Evolutionary conservation across 2,797 vertebrate genomes (phyloP), one percentile per base, ranked within the genome.

Genomic region (Morelia viridis): DNA sequence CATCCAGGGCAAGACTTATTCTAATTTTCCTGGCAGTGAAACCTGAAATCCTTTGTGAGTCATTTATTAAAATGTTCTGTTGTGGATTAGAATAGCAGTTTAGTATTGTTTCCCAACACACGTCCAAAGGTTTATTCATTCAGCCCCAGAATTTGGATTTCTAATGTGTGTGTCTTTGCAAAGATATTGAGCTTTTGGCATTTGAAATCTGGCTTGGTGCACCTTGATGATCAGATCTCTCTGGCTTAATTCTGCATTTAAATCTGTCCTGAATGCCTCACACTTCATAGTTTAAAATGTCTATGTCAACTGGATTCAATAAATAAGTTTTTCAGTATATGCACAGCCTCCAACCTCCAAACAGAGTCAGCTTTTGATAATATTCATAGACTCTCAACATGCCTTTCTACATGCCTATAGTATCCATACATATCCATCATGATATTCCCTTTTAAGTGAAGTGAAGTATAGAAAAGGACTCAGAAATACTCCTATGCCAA

Each of bases 51-150:
- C 95, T 98, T 93, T 96, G 96, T 97, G 97, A 98, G 96, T 97
- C 97, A 98, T 98, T 98, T 97, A 97, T 98, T 98, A 98, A 98
- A 98, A 98, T 98, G 97, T 98, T 98, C 98, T 97, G 96, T 95
- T 97, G 97, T 95, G 96, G 98, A 98, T 98, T 98, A 98, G 94
- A 98, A 98, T 97, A 98, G 98, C 98, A 98, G 98, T 98, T 97
- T 94, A 94, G 97, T 98, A 93, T 98, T 98, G 98, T 98, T 98
- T 98, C 97, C 95, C 90, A 96, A 96, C 93, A 91, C 93, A 96
- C 71, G 94, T 97, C 96, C 96, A 96, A 95, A 96, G 97, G 97
- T 96, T 97, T 97, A 97, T 97, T 97, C 97, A 95, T 93, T 95
- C 97, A 97, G 97, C 97, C 98, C 93, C 92, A 71, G 94, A 94